Evolutionary conservation across 2,888 invertebrate genomes (phyloP), one percentile per base, ranked within the genome.

Genomic region (Hydrotaea cyrtoneurina): DNA sequence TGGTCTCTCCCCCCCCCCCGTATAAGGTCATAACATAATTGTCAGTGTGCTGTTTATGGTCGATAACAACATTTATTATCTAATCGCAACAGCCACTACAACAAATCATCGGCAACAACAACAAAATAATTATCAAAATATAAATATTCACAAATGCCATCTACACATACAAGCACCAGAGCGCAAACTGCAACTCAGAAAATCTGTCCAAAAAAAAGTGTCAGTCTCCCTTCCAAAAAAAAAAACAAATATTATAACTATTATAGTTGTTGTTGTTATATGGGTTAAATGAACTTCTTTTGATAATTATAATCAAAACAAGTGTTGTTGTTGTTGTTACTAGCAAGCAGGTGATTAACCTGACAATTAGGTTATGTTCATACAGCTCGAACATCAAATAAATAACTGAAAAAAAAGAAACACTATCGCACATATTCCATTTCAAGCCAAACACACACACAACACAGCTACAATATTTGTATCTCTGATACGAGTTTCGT

Each of bases 301-400:
- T 64, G 50, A 75, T 55, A 77, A 55, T 26, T 15, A 21, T 46
- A 76, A 17, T n/a, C 55, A 78, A 59, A 59, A 59, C 11, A 21
- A 5, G 2, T 1, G 19, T 55, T 55, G 19, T 21, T 17, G 19
- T 55, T 55, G 13, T 59, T 59, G n/a, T 39, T 3, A 10, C 39
- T 36, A 71, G 74, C 81, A 84, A 75, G 74, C 81, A 84, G 84
- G 84, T 81, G 80, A 78, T 78, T 84, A 75, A 81, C 78, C 84
- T 66, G 71, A 43, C n/a, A 75, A 79, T 71, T 46, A 69, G 46
- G 23, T 46, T 69, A 69, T 23, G 43, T 43, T 66, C 39, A 43
- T 66, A 66, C 31, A 19, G 66, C 39, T 57, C 36, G 43, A 17
- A 43, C 19, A 57, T 62, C 11, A 39, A 26, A 10, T 53, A 1